Percentiles rank a stretch among this genome's conserved stretches.
phyloP scores from a whole-genome alignment of 1,140 invertebrate species.

The Centruroides vittatus region DNA sequence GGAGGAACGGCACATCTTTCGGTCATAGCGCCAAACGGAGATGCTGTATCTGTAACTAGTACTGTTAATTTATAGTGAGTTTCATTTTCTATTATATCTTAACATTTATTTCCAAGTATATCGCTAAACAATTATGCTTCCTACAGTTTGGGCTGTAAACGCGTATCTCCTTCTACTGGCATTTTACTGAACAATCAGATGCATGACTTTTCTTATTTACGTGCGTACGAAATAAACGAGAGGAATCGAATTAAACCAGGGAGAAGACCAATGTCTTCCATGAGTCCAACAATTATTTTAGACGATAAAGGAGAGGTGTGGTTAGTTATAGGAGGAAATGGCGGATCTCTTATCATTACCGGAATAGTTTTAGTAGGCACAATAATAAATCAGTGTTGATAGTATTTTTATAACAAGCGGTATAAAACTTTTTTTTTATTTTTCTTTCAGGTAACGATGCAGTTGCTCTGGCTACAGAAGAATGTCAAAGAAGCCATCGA shows the following conservation, averaged over 20 bases:
- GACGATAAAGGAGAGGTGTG: constrained; percentile 52
- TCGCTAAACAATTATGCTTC: too few relatives aligned
- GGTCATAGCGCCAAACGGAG: constrained; percentile 66
- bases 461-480: constrained; percentile 67
- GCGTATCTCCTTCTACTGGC: constrained; percentile 51
- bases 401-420: too few relatives aligned
- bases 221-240: constrained; percentile 49
- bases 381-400: too few relatives aligned
- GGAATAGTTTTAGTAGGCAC: constrained; percentile 30
- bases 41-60: constrained; percentile 82
- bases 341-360: constrained; percentile 71
- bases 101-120: too few relatives aligned
- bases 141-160: constrained; percentile 33
- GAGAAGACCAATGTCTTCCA: constrained; percentile 82
- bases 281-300: constrained; percentile 70
- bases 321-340: constrained; percentile 76
- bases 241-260: constrained; percentile 60
- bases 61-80: constrained; percentile 82
- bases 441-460: constrained; percentile 44
- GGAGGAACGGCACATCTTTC: constrained; percentile 81
- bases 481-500: constrained; percentile 79
- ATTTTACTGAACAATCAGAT: constrained; percentile 87
- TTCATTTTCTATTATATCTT: background rate
- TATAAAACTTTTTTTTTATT: too few relatives aligned
- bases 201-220: constrained; percentile 85